Base-by-base conservation (phyloP, 2,888 invertebrate species). In the Acanthoscelides obtectus region DNA sequence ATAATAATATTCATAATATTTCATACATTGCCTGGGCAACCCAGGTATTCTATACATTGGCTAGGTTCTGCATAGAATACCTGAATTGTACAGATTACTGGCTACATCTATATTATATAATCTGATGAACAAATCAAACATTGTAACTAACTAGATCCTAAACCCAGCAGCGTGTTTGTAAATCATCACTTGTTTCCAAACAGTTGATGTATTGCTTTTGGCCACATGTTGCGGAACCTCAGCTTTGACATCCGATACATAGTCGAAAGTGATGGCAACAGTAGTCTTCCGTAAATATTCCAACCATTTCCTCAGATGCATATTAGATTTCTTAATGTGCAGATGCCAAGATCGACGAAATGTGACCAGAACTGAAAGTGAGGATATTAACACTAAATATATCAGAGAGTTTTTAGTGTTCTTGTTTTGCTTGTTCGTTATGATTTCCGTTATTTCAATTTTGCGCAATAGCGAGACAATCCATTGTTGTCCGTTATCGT, bases 111-210 rank as follows among this genome's bases (percentile, higher is more conserved):
- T 25, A 25, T 25, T 25, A 6, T 25, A 25, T n/a, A n/a, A n/a
- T n/a, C n/a, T n/a, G n/a, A n/a, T n/a, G n/a, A n/a, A n/a, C n/a
- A n/a, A n/a, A n/a, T 5, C 12, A 45, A 45, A 45, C 45, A 45
- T 6, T 12, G 12, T 2, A 22, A 17, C 45, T 2, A 22, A 17
- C 22, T 25, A 64, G 22, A 27, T 17, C 17, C 17, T 45, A 3
- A 27, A 69, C 70, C 22, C 70, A 17, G 67, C 69, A 73, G 75
- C 75, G 73, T 77, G 79, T 79, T 79, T 71, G 73, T 74, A 77
- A 79, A 75, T 81, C 81, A 77, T 79, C 80, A 79, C 81, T 80
- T 79, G 75, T 79, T 79, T 79, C 75, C 76, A 78, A 80, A 81
- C 76, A 80, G 79, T 79, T 80, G 80, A 81, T 77, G 75, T 74